A percentile compares a stretch with the other conserved stretches of the same genome.
Evolutionary conservation across 1,140 invertebrate species (phyloP).

Genomic region (Drosophila sucinea): DNA sequence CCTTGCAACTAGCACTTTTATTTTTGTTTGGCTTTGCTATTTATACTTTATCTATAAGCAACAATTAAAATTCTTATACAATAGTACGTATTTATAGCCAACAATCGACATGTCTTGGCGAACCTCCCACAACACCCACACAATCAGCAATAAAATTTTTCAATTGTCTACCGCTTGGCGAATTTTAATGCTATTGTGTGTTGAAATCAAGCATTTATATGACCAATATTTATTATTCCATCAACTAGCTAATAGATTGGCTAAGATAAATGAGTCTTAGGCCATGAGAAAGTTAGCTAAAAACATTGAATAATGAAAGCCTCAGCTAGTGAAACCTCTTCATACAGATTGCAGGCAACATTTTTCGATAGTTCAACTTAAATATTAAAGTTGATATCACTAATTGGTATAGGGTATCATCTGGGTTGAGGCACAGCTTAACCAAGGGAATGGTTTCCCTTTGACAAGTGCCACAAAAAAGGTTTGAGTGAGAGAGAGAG

Average conservation of each 20-base stretch:
- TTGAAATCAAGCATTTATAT: neutral
- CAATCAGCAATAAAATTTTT: neutral
- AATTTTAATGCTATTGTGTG: constrained; percentile 2
- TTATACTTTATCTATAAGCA: too few species aligned
- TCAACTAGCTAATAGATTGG: neutral
- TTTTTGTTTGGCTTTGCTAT: too few species aligned
- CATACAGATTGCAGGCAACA: too few species aligned
- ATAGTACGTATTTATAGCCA: neutral
- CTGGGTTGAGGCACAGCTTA: neutral
- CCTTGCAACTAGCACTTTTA: too few species aligned
- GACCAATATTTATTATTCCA: neutral
- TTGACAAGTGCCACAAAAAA: neutral
- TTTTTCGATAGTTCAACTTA: too few species aligned
- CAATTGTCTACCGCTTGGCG: neutral
- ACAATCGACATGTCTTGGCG: neutral
- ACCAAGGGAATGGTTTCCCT: neutral
- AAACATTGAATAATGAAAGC: neutral
- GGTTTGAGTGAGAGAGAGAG: neutral
- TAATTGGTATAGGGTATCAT: neutral
- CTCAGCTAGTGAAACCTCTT: too few species aligned
- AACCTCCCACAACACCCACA: neutral
- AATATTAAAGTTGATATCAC: neutral
- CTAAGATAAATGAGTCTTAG: neutral
- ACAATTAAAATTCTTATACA: too few species aligned
- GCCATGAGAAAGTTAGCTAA: neutral